These are phyloP conservation scores for Pseudomugil gertrudae DNA, from an alignment of 2,797 vertebrate species.

Conservation along the genomic window DNA sequence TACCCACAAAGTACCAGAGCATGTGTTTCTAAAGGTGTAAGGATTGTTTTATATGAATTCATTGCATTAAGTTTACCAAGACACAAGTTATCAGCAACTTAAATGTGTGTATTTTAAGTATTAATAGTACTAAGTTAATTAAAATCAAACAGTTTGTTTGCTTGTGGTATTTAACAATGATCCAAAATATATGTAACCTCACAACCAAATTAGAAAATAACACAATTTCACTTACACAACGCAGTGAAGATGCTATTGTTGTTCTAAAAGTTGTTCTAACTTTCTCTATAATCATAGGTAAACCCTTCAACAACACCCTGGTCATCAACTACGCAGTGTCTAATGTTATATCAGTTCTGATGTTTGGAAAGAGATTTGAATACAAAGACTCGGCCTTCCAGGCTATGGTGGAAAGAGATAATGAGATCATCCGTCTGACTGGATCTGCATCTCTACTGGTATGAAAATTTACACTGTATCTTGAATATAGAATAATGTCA, in stretches of 20 bases:
- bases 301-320: constrained; percentile 61
- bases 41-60: too few species aligned
- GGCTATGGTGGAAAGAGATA: constrained; percentile 48
- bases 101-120: background rate
- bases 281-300: constrained; percentile 44
- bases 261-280: background rate
- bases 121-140: background rate
- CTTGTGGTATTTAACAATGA: too few species aligned
- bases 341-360: constrained; percentile 56
- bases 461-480: background rate
- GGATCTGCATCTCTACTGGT: constrained; percentile 66
- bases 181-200: too few species aligned
- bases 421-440: constrained; percentile 41
- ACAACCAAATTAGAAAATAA: too few species aligned
- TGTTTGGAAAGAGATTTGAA: constrained; percentile 64
- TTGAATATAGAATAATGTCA: too few species aligned
- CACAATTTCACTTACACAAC: background rate
- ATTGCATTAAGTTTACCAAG: too few species aligned
- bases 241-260: background rate
- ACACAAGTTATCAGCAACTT: too few species aligned
- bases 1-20: too few species aligned
- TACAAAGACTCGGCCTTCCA: constrained; percentile 54
- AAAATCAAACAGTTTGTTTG: too few species aligned
- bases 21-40: too few species aligned
- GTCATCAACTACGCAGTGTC: constrained; percentile 55